A percentile compares a stretch with the other conserved stretches of the same genome.
Conservation (phyloP, 2,888 invertebrate species). For the Timema cristinae region DNA sequence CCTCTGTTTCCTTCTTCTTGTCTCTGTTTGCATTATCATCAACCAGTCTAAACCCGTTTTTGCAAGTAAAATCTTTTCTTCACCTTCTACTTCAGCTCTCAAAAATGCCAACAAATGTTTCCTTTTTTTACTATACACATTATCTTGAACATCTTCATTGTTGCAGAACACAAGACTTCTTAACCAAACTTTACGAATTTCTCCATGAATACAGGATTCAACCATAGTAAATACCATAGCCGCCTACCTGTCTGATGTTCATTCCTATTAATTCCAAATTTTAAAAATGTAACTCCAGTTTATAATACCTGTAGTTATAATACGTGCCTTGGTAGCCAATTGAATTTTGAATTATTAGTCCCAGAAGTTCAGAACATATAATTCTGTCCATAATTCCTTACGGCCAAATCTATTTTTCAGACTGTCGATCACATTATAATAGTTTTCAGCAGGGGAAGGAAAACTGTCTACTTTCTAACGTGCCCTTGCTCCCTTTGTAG, state of each 20-base stretch:
- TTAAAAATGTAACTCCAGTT: not conserved
- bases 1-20: not conserved
- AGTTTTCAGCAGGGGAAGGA: conserved; percentile 35
- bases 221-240: not conserved
- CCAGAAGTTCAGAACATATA: not conserved
- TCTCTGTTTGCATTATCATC: not conserved
- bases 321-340: not conserved
- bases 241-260: not conserved
- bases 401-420: conserved; percentile 7
- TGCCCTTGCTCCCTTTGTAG: conserved; percentile 32
- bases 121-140: not conserved
- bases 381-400: not conserved
- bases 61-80: not conserved
- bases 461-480: conserved; percentile 34
- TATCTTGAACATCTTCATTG: not conserved
- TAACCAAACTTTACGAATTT: not conserved
- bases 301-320: not conserved
- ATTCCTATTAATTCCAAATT: not conserved
- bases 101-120: not conserved
- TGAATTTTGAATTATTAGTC: not conserved
- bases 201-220: not conserved
- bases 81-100: not conserved
- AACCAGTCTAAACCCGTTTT: not conserved
- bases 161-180: too few relatives aligned
- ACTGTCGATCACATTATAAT: conserved; percentile 33